Evolutionary conservation across 2,113 vertebrate species (phyloP).

Genomic region (Malaclemys terrapin): DNA sequence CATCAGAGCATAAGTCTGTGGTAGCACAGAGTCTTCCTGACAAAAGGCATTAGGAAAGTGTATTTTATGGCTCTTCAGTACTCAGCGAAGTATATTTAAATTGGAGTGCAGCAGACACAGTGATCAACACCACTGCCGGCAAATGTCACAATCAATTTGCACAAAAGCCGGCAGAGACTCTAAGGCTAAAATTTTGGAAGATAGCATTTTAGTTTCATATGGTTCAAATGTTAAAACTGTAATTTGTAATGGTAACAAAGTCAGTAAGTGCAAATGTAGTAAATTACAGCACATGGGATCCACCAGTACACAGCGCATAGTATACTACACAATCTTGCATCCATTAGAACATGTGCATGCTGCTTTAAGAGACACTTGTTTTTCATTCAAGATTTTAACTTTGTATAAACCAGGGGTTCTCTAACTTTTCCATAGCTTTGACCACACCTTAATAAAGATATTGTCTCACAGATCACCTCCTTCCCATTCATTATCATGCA

Average conservation of each 20-base stretch:
- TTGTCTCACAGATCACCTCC: too few relatives aligned
- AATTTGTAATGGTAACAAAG: background rate
- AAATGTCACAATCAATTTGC: conserved; percentile 3
- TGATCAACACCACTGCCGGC: conserved; percentile 3
- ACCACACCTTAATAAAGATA: too few relatives aligned
- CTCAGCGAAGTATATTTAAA: background rate
- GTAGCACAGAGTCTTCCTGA: background rate
- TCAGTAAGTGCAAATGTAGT: background rate
- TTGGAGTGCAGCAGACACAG: background rate
- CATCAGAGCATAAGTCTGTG: background rate
- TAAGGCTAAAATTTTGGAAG: background rate
- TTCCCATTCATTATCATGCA: too few relatives aligned
- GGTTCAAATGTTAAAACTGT: background rate
- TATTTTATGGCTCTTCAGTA: background rate
- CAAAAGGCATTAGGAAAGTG: background rate
- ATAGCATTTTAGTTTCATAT: background rate
- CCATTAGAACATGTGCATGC: background rate
- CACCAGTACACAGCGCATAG: background rate
- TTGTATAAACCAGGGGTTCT: background rate
- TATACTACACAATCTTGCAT: background rate
- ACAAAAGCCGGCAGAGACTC: background rate
- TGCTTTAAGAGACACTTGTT: background rate
- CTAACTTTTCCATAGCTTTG: background rate
- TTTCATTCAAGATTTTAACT: background rate
- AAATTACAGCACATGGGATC: background rate